Conservation (phyloP, 2,888 invertebrate species). For the Leptarthrus brevirostris region DNA sequence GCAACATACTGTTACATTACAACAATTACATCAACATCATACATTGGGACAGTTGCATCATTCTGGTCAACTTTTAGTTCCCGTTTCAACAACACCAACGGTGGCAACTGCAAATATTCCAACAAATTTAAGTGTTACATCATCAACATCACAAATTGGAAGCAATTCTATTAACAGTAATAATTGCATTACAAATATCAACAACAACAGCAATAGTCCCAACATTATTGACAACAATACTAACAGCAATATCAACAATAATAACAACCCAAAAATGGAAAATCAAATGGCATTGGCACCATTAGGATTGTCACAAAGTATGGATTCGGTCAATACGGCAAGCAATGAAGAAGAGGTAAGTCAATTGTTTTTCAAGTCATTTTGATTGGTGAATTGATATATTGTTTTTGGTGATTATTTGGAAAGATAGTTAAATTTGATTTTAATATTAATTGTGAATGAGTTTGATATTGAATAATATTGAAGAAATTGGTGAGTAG, state of each 20-base stretch:
- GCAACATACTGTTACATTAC: constrained; percentile 53
- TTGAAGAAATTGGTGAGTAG: too few species aligned
- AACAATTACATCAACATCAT: constrained; percentile 54
- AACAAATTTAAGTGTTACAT: constrained; percentile 62
- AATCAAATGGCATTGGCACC: constrained; percentile 73
- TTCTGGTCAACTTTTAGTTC: constrained; percentile 55
- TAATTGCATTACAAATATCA: constrained; percentile 51
- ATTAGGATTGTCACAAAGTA: constrained; percentile 91
- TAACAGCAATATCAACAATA: constrained; percentile 58
- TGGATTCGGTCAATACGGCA: constrained; percentile 96
- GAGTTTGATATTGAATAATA: too few species aligned
- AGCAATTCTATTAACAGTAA: constrained; percentile 54
- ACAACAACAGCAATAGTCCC: constrained; percentile 1
- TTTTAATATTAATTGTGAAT: too few species aligned
- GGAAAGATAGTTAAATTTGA: too few species aligned
- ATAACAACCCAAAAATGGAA: constrained; percentile 64
- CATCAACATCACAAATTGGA: constrained; percentile 57
- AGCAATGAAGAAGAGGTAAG: constrained; percentile 97
- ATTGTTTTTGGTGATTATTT: too few species aligned
- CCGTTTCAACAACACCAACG: constrained; percentile 57
- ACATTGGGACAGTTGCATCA: constrained; percentile 58
- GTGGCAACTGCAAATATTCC: constrained; percentile 60
- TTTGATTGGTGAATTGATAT: too few species aligned
- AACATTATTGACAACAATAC: constrained; percentile 39
- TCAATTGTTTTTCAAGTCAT: too few species aligned